Evolutionary conservation across 2,888 invertebrate genomes (phyloP), one percentile per base, ranked within the genome.

Genomic region (Acrobasis repandana): DNA sequence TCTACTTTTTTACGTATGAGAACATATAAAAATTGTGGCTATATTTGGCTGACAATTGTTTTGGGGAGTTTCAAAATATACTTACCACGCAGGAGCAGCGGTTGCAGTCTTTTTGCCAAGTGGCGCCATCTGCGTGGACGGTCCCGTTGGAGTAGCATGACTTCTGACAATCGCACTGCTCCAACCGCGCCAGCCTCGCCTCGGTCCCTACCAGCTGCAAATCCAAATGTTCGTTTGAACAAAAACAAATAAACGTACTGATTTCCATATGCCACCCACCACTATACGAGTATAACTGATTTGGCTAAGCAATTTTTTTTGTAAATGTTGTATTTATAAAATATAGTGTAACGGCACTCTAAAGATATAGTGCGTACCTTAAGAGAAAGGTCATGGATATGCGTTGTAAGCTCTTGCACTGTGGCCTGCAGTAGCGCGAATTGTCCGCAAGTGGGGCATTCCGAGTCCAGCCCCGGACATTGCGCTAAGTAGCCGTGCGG

Each of bases 391-490:
- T 96, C 95, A 91, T 95, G 95, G 86, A 97, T 94, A 91, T 95
- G 95, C 87, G 95, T 93, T 83, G 95, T 95, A 83, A 97, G 94
- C 85, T 95, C 95, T 85, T 95, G 95, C 76, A 97, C 96, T 66
- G 96, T 96, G 79, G 95, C 95, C 92, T 97, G 96, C 81, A 98
- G 93, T 83, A 95, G 93, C 74, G 96, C 95, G 91, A 96, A 97
- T 90, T 97, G 96, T 72, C 97, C 97, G 88, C 97, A 98, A 56
- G 97, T 97, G 67, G 97, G 97, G 88, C 98, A 98, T 81, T 95
- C 95, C 75, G 96, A 95, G 88, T 97, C 96, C 86, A 96, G 93
- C 75, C 95, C 95, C 66, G 97, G 97, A 91, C 98, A 98, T 88
- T 97, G 96, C 75, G 95, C 93, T 79, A 97, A 93, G 89, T 97